Percentiles rank a stretch among this genome's conserved stretches.
Evolutionary conservation across 1,140 invertebrate species (phyloP).

Genomic region (Platyura marginata): DNA sequence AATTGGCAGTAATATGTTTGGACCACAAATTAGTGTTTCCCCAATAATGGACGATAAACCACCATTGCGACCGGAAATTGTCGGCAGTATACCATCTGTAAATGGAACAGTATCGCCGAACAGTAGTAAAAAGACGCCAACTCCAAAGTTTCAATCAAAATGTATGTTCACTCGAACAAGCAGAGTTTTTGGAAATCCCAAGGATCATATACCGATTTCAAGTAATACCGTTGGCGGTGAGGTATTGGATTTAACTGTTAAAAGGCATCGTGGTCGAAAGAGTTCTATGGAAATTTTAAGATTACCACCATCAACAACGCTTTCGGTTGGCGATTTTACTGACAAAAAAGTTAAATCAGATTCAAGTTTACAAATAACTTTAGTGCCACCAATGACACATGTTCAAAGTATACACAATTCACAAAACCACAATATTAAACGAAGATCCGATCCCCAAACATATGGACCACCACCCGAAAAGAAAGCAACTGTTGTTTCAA

Average conservation of each 20-base stretch:
- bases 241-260: conserved; percentile 19
- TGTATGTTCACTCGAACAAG: conserved; percentile 1
- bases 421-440: conserved; percentile 3
- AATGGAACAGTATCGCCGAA: not conserved
- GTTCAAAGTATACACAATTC: not conserved
- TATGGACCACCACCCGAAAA: not conserved
- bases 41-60: not conserved
- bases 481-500: not conserved
- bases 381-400: not conserved
- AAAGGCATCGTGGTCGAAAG: not conserved
- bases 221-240: conserved; percentile 8
- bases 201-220: not conserved
- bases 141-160: not conserved
- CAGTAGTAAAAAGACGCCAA: not conserved
- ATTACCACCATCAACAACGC: not conserved
- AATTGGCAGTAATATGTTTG: conserved; percentile 16
- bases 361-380: not conserved
- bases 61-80: not conserved
- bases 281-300: not conserved
- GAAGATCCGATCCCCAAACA: not conserved
- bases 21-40: conserved; percentile 17
- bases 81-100: not conserved
- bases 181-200: conserved; percentile 3
- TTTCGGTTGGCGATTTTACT: not conserved
- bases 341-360: conserved; percentile 1